Evolutionary conservation across 2,797 vertebrate genomes (phyloP), one percentile per base, ranked within the genome.

Genomic region (Acipenser oxyrinchus): DNA sequence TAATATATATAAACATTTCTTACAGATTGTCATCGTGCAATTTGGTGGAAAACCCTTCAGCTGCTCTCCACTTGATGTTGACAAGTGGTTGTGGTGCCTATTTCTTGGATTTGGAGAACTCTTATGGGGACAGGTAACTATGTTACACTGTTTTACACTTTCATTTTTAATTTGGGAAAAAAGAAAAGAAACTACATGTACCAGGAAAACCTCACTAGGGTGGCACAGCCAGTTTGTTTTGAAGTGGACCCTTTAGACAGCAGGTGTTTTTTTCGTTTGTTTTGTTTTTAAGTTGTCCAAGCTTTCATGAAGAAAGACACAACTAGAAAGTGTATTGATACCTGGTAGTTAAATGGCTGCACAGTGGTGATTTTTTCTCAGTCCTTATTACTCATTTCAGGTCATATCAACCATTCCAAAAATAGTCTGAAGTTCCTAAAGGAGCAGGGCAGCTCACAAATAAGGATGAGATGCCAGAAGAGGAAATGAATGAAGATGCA

Each of bases 61-160:
- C 79, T 99, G 96, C 76, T 91, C 93, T 10, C 95, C 95, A 6
- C 86, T 99, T 72, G 84, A 95, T 78, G 76, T 95, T 77, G 95
- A 97, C 75, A 96, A 99, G 77, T 99, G 97, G 97, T 91, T 98
- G 93, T 99, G 97, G 97, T 99, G 97, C 82, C 89, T 98, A 77
- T 98, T 99, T 84, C 93, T 99, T 7, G 97, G 97, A 62, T 70
- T 99, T 48, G 96, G 96, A 80, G 96, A 99, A 78, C 93, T 99
- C 48, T 89, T 99, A 61, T 99, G 97, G 97, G 97, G 97, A 77
- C 96, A 98, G 95, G 96, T 98, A 89, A 88, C 79, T 67, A 37
- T 37, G 37, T 37, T 37, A 37, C 37, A 5, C 37, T 37, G 5
- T 37, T 18, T 37, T 37, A 37, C 37, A 37, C 37, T 37, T n/a